Evolutionary conservation across 2,888 invertebrate genomes (phyloP), one percentile per base, ranked within the genome.

Genomic region (Calameuta idolon): DNA sequence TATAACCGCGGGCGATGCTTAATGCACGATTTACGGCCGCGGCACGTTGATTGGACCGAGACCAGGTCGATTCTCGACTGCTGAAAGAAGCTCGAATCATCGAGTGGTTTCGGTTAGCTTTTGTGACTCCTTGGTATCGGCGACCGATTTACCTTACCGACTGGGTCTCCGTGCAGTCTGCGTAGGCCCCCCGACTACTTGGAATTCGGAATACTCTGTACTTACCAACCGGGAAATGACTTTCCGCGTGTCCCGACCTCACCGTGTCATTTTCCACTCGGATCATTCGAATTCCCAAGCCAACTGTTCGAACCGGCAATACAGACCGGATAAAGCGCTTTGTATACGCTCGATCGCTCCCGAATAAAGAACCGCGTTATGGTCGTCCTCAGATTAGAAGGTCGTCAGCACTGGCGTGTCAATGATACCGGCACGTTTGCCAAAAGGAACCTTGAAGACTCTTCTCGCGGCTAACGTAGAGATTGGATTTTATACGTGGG

Each of bases 271-370:
- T 55, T 55, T 23, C 9, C 23, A 23, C 55, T 9, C 9, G 23
- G 23, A 55, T 55, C 55, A 55, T 55, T 55, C 3, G 23, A 23
- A 55, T 55, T 23, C 55, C 9, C 23, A 9, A 23, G 15, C 55
- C 15, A 55, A 55, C 9, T 9, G 23, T 55, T 15, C 5, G 23
- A 55, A 55, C 23, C 23, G 23, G 23, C 9, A 23, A 55, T 55
- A 55, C 9, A 55, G 23, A 23, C 55, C 9, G 55, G 23, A 55
- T 55, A 55, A 23, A 23, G 55, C 23, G 23, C 55, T 9, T 9
- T 23, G 55, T 55, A 55, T 2, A 77, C 75, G 75, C 75, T 77
- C 74, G 69, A 75, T 77, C 77, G 75, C 74, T 77, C 69, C 34
- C 55, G 15, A 77, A 77, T 77, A 75, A 77, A 77, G 75, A 77